Percentiles rank a stretch among this genome's conserved stretches.
Evolutionary conservation across 2,888 invertebrate species (phyloP).

Genomic region (Orgyia antiqua): DNA sequence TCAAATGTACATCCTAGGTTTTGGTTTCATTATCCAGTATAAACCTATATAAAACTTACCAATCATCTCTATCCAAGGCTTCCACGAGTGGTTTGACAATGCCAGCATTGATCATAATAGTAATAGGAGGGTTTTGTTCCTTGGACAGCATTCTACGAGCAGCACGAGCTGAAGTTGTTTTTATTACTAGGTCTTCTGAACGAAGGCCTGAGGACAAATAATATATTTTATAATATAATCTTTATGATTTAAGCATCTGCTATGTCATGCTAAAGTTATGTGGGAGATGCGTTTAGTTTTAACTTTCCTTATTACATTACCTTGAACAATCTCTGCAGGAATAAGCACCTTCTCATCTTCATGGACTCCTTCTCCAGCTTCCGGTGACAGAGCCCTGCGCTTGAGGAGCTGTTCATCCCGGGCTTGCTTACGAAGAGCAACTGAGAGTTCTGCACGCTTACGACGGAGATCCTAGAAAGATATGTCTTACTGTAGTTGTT

Average conservation of each 20-base stretch:
- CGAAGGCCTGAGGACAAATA: slow-evolving; percentile 76
- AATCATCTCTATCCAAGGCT: slow-evolving; percentile 83
- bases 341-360: slow-evolving; percentile 66
- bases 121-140: slow-evolving; percentile 94
- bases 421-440: slow-evolving; percentile 94
- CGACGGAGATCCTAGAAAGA: slow-evolving; percentile 94
- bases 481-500: too few relatives aligned
- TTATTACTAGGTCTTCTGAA: slow-evolving; percentile 78
- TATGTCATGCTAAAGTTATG: too few relatives aligned
- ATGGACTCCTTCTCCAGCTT: slow-evolving; percentile 65
- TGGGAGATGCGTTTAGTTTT: too few relatives aligned
- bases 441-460: slow-evolving; percentile 91
- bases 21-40: too few relatives aligned
- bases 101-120: slow-evolving; percentile 88
- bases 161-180: slow-evolving; percentile 86
- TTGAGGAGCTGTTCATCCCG: slow-evolving; percentile 97
- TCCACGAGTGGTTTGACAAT: slow-evolving; percentile 90
- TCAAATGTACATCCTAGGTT: too few relatives aligned
- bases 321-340: slow-evolving; percentile 84
- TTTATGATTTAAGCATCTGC: too few relatives aligned
- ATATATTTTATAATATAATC: too few relatives aligned
- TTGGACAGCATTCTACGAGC: slow-evolving; percentile 93
- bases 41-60: too few relatives aligned
- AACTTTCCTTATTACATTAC: too few relatives aligned
- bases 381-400: slow-evolving; percentile 86